phyloP scores from a whole-genome alignment of 2,888 invertebrate species.

The Drosophila prostipennis region DNA sequence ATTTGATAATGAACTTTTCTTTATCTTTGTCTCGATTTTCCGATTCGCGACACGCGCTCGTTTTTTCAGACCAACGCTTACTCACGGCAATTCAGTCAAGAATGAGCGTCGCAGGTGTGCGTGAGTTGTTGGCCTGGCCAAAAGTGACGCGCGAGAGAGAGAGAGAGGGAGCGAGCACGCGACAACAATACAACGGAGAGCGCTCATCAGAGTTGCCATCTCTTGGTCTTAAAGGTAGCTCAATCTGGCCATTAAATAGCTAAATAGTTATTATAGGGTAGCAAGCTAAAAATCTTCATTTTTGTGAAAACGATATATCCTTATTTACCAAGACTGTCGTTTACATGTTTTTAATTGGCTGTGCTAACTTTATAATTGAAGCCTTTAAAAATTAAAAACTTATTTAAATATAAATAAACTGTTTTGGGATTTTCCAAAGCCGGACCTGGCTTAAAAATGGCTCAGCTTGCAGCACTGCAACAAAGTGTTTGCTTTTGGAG shows the following conservation, averaged over 20 bases:
- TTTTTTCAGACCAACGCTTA: constrained; percentile 57
- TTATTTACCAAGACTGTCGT: too few relatives aligned
- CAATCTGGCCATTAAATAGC: neutral
- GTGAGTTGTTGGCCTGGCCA: constrained; percentile 60
- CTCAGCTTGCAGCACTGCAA: neutral
- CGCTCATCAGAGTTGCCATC: constrained; percentile 42
- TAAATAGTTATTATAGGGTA: too few relatives aligned
- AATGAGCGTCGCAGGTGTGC: constrained; percentile 59
- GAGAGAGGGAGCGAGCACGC: constrained; percentile 23
- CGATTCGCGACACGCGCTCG: constrained; percentile 58
- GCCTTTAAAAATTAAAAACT: neutral
- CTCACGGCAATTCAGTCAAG: constrained; percentile 62
- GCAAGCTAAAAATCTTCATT: too few relatives aligned
- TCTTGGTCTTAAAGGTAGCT: neutral
- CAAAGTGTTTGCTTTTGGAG: neutral
- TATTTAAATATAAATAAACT: neutral
- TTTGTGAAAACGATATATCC: too few relatives aligned
- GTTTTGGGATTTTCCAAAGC: neutral
- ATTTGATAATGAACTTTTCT: constrained; percentile 66
- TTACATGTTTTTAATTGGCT: too few relatives aligned
- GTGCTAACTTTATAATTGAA: neutral
- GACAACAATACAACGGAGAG: constrained; percentile 28
- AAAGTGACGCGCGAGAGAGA: constrained; percentile 52
- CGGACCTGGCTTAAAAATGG: neutral
- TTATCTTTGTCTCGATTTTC: constrained; percentile 47